Evolutionary conservation across 2,797 vertebrate species (phyloP), one percentile per base, ranked within the genome.

Genomic region (Knipowitschia caucasica): DNA sequence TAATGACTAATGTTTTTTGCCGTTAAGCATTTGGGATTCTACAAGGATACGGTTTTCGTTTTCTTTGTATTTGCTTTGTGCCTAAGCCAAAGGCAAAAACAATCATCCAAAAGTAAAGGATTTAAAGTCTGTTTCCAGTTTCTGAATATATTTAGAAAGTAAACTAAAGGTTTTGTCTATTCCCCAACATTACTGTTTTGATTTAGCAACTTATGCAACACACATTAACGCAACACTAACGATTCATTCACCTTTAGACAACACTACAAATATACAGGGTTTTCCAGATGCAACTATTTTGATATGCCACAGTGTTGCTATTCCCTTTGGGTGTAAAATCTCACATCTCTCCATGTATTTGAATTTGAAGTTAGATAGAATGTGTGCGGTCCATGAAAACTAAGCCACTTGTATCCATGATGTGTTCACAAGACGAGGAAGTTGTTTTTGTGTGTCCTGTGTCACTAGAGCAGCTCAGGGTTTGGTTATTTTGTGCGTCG

Each of bases 381-480:
- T 20, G 33, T 50, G 20, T 59, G 36, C 35, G 30, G 50, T 15
- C 21, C 30, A 33, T 31, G 17, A 31, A 11, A 31, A 47, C 12
- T 49, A 49, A 21, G 45, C 11, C 45, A 30, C 14, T 17, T 7
- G 3, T 29, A 18, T 34, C 21, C n/a, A 43, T 43, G 7, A 43
- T 43, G 14, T 40, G 10, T 40, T 24, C 39, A 40, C 21, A 40
- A 21, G 23, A 43, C 25, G 23, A 36, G 12, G 18, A 18, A 36
- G 23, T 14, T 58, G 78, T 39, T 70, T 66, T 69, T 63, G 43
- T 62, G 27, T 65, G 46, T 64, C 14, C 31, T 25, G 61, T 58
- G 59, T 50, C 43, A 33, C 56, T 26, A 62, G 46, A 60, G 61
- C 47, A 77, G 60, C 52, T 63, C 39, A 64, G 34, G 57, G 34